phyloP scores from a whole-genome alignment of 2,113 vertebrate genomes.

The Platichthys flesus region DNA sequence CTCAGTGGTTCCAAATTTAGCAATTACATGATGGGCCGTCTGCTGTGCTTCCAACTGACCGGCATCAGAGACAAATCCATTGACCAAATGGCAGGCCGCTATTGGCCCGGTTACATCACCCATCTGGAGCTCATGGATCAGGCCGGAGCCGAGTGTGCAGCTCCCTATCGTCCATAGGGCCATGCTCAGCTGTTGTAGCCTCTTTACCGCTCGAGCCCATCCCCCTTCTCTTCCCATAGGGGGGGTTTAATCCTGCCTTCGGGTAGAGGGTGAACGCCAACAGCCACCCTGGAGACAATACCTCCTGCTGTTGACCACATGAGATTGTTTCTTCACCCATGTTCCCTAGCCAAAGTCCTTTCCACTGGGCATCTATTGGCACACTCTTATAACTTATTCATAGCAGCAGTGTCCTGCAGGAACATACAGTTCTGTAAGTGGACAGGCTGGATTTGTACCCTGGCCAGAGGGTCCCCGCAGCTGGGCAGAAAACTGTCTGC shows the following conservation, averaged over 20 bases:
- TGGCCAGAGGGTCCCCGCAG: conserved; percentile 55
- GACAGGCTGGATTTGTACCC: conserved; percentile 35
- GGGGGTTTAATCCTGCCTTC: conserved; percentile 59
- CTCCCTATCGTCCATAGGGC: conserved; percentile 42
- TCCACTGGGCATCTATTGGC: conserved; percentile 49
- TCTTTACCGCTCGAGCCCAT: conserved; percentile 51
- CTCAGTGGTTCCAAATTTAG: conserved; percentile 71
- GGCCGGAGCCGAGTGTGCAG: conserved; percentile 39
- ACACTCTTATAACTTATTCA: conserved; percentile 24
- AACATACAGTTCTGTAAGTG: conserved; percentile 43
- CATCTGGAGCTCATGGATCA: conserved; percentile 76
- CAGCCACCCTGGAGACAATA: conserved; percentile 67
- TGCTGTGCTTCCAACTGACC: conserved; percentile 70
- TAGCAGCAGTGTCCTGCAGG: conserved; percentile 55
- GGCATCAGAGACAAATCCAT: conserved; percentile 71
- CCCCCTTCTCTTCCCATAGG: conserved; percentile 49
- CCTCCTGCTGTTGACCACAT: conserved; percentile 67
- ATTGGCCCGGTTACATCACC: conserved; percentile 69
- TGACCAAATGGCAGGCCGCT: conserved; percentile 72
- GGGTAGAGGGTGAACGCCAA: conserved; percentile 59
- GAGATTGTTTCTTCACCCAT: conserved; percentile 60
- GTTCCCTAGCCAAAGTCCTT: conserved; percentile 46
- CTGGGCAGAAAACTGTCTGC: conserved; percentile 49
- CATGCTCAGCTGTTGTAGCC: conserved; percentile 71
- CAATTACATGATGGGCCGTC: conserved; percentile 75